Percentiles rank a stretch among this genome's conserved stretches.
Conservation (phyloP, 2,888 invertebrate genomes). For the Autographa gamma region DNA sequence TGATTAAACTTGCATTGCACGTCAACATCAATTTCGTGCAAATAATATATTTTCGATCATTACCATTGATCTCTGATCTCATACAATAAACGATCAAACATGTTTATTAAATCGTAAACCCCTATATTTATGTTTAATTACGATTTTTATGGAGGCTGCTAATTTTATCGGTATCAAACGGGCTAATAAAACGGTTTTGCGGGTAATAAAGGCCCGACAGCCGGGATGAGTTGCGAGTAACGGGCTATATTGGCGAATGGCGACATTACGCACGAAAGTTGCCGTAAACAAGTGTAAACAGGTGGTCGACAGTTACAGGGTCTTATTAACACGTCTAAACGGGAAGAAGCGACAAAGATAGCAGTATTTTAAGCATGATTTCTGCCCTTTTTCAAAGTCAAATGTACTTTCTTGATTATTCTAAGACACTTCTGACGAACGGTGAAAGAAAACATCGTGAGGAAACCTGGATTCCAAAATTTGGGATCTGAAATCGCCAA, state of each 20-base stretch:
- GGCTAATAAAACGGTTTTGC: constrained; percentile 50
- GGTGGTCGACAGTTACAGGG: constrained; percentile 11
- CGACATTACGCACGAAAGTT: background rate
- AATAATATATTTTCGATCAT: constrained; percentile 28
- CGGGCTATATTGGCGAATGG: constrained; percentile 42
- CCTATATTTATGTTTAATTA: constrained; percentile 57
- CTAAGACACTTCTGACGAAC: too few species aligned
- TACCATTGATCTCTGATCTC: constrained; percentile 24
- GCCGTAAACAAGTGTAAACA: constrained; percentile 12
- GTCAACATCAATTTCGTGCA: constrained; percentile 3
- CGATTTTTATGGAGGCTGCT: constrained; percentile 56
- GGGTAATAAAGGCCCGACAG: constrained; percentile 44
- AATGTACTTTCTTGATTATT: too few species aligned
- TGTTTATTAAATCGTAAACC: constrained; percentile 52
- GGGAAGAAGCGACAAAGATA: background rate
- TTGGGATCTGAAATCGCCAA: too few species aligned
- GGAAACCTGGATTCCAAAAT: too few species aligned
- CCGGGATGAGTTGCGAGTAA: constrained; percentile 52
- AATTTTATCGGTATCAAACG: constrained; percentile 55
- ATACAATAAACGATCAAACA: constrained; percentile 38
- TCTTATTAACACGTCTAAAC: background rate
- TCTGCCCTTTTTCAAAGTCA: too few species aligned
- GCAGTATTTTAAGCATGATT: too few species aligned
- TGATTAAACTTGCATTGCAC: background rate
- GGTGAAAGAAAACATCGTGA: too few species aligned